Base-by-base conservation (phyloP, 2,113 vertebrate genomes). In the Morphnarchus princeps region DNA sequence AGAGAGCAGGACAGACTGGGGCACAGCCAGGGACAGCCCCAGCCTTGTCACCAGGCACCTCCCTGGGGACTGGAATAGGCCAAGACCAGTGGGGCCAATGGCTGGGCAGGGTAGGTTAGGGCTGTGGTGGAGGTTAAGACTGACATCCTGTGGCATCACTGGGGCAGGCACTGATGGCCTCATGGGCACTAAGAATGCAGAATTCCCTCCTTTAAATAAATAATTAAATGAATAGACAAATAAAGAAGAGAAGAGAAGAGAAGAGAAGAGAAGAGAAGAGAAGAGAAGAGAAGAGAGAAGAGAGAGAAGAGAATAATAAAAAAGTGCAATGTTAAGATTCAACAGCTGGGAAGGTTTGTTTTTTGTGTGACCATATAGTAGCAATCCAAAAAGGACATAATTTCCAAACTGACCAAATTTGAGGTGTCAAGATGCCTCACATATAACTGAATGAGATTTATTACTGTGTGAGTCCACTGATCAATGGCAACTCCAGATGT, bases 31-130 rank as follows among this genome's bases (percentile, higher is more conserved):
- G 10, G 10, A 26, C 2, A 79, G 4, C 4, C 9, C 13, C 24
- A 59, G 4, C 5, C 13, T 3, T 3, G 6, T 50, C 26, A 38
- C 61, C 4, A 4, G 5, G 11, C 6, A 29, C 2, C 0, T 50
- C 29, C 9, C 7, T 42, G 7, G 9, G 8, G 6, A 16, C 13
- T 49, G 7, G 5, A 13, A 26, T 31, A 78, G 40, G 11, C 4
- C 1, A 3, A 63, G 14, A 7, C 10, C 12, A 26, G 28, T 14
- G 19, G 5, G 8, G 7, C 5, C 6, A 6, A 25, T 21, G 11
- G 5, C 43, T 77, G 13, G 15, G 8, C 10, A 67, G 20, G 7
- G 4, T 16, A 52, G 8, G 5, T 4, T 16, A 52, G 13, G 8
- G 5, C 21, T 63, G 18, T 69, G 38, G 16, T 47, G 20, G 19